Evolutionary conservation across 2,113 vertebrate species (phyloP).

Genomic region (Oreochromis aureus): DNA sequence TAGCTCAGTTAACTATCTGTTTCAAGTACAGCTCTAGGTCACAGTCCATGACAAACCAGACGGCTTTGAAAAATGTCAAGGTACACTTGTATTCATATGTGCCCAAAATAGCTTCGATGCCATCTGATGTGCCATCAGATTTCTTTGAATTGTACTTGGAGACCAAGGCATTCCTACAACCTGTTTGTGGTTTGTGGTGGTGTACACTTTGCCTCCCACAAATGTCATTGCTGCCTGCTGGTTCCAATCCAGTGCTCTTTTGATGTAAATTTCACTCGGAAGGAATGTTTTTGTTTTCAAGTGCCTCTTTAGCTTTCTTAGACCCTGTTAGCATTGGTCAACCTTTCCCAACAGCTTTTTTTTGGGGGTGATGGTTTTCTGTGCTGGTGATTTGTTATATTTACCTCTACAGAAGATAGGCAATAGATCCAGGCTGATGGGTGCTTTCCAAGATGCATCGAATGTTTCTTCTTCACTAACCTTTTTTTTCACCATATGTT

Average conservation of each 20-base stretch:
- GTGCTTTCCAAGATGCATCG: no score
- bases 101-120: neutral
- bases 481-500: no score
- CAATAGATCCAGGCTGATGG: no score
- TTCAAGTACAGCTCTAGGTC: neutral
- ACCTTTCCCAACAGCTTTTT: neutral
- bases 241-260: neutral
- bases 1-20: neutral
- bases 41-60: neutral
- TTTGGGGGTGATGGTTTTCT: neutral
- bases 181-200: neutral
- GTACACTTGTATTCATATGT: neutral
- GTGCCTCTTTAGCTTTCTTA: neutral
- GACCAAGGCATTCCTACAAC: neutral
- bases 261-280: neutral
- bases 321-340: neutral
- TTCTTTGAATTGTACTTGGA: neutral
- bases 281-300: neutral
- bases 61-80: neutral
- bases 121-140: neutral
- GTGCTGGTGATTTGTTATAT: no score
- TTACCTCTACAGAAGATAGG: no score
- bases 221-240: neutral
- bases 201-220: neutral
- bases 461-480: no score